These are phyloP conservation scores for Arbacia lixula DNA, from an alignment of 53 echinoderm and acorn worm species.

Conservation along the genomic window DNA sequence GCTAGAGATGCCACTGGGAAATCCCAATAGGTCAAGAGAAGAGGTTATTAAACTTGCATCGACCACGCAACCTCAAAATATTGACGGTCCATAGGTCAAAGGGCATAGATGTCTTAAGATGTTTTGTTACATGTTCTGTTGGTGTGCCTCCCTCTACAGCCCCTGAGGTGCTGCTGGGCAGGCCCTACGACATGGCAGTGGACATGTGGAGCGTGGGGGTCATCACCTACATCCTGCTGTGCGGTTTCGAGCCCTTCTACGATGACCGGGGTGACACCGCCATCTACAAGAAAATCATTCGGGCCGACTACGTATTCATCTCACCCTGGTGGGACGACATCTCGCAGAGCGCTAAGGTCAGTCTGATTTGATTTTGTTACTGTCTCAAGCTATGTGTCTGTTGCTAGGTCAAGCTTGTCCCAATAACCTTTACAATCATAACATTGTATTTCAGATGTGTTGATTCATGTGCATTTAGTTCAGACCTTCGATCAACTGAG, in stretches of 20 bases:
- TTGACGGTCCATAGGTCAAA: no score
- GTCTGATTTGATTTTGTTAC: background rate
- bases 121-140: background rate
- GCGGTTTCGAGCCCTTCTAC: slow-evolving; percentile 99
- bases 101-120: no score
- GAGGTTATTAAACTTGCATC: no score
- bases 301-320: slow-evolving; percentile 89
- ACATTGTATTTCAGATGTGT: no score
- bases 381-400: no score
- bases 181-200: slow-evolving; percentile 77
- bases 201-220: slow-evolving; percentile 99
- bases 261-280: slow-evolving; percentile 83
- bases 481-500: no score
- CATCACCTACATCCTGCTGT: slow-evolving; percentile 94
- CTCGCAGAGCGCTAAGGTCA: slow-evolving; percentile 83
- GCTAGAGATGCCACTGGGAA: no score
- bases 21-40: no score
- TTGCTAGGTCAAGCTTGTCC: no score
- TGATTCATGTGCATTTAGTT: no score
- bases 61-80: no score
- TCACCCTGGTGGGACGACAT: slow-evolving; percentile 98
- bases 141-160: slow-evolving; percentile 58
- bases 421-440: no score
- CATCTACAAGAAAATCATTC: slow-evolving; percentile 92
- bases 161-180: slow-evolving; percentile 85